A percentile compares a stretch with the other conserved stretches of the same genome.
Conservation (phyloP, 2,888 invertebrate genomes). For the Nephrotoma appendiculata region DNA sequence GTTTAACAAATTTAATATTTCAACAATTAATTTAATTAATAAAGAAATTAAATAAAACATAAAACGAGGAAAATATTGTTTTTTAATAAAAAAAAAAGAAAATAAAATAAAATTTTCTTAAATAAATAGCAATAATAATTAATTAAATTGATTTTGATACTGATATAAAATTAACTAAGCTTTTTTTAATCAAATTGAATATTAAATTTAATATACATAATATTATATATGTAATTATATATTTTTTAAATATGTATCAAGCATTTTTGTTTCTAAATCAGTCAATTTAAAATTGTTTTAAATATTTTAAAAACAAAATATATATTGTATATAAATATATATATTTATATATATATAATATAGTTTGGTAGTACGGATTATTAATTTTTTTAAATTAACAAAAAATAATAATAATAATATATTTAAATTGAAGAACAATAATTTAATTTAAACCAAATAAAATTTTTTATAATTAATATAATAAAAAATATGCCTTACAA, state of each 20-base stretch:
- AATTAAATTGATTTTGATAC: not conserved
- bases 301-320: not conserved
- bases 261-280: not conserved
- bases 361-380: not conserved
- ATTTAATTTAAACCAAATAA: not conserved
- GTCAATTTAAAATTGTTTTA: not conserved
- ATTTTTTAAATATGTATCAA: not conserved
- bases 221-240: not conserved
- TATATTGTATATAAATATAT: not conserved
- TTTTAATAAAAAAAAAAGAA: not conserved
- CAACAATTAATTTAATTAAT: conserved; percentile 3
- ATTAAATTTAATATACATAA: not conserved
- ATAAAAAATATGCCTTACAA: not conserved
- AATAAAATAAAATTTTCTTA: conserved; percentile 2
- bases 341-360: not conserved
- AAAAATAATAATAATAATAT: not conserved
- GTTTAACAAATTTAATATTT: conserved; percentile 6
- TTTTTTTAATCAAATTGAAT: not conserved
- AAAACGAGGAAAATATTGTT: not conserved
- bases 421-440: not conserved
- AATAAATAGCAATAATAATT: not conserved
- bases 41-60: not conserved
- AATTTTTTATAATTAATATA: not conserved
- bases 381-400: not conserved
- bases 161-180: not conserved